These are phyloP conservation scores for Mastomys coucha DNA, from an alignment of 2,113 vertebrate species.

Conservation along the genomic window DNA sequence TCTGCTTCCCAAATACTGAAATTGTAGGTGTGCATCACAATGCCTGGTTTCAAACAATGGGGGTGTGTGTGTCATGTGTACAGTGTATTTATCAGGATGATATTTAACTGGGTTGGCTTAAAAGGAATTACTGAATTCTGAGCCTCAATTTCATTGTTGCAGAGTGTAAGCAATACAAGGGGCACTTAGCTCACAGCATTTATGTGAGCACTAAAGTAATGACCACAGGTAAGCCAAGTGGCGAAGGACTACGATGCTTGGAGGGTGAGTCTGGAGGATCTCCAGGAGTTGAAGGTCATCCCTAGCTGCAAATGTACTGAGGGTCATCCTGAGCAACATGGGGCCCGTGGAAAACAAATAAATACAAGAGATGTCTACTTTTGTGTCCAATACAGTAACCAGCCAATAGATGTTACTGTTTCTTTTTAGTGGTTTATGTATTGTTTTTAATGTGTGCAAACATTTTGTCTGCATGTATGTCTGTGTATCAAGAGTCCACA, in stretches of 20 bases:
- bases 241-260: background rate
- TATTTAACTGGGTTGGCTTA: background rate
- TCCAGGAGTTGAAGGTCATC: background rate
- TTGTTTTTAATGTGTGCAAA: background rate
- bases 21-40: no score
- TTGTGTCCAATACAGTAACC: background rate
- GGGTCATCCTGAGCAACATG: background rate
- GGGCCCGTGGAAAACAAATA: background rate
- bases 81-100: background rate
- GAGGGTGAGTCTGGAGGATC: background rate
- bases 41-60: background rate
- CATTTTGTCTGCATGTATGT: background rate
- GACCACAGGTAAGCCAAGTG: background rate
- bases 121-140: conserved; percentile 16
- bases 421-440: background rate
- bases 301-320: background rate
- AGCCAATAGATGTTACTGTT: background rate
- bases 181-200: background rate
- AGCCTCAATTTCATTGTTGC: background rate
- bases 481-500: background rate
- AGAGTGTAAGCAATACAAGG: background rate
- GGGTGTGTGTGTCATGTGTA: no score
- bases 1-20: background rate
- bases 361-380: background rate
- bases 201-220: conserved; percentile 14